These are phyloP conservation scores for Agrilus mali DNA, from an alignment of 2,888 invertebrate species.

Conservation along the genomic window DNA sequence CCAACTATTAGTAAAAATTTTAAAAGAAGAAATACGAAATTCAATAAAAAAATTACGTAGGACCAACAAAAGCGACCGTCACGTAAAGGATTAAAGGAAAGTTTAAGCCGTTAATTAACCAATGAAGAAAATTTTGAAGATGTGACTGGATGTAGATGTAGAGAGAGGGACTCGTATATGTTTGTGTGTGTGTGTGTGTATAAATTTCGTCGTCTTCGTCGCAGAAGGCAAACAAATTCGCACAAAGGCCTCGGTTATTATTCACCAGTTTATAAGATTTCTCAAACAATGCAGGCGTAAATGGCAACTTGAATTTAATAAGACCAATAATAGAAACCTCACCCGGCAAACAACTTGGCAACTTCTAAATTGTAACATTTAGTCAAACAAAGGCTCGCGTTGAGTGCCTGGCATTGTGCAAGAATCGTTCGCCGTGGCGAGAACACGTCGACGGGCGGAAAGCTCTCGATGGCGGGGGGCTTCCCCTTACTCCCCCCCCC, in stretches of 20 bases:
- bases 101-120: too few species aligned
- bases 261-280: conserved; percentile 35
- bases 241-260: conserved; percentile 23
- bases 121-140: too few species aligned
- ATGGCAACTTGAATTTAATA: conserved; percentile 35
- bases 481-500: too few species aligned
- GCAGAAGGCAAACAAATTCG: conserved; percentile 15
- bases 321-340: conserved; percentile 35
- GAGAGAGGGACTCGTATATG: not conserved
- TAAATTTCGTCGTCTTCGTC: not conserved
- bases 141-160: too few species aligned
- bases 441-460: conserved; percentile 11
- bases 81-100: too few species aligned
- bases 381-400: conserved; percentile 33
- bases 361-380: conserved; percentile 36
- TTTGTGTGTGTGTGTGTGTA: conserved; percentile 3
- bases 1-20: too few species aligned
- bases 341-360: conserved; percentile 32
- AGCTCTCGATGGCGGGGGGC: not conserved
- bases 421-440: conserved; percentile 21
- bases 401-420: conserved; percentile 26
- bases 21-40: too few species aligned
- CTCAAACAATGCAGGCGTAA: conserved; percentile 32
- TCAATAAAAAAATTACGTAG: too few species aligned
- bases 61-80: too few species aligned